phyloP scores from a whole-genome alignment of 2,797 vertebrate species.

The Gymnopithys bicolor region DNA sequence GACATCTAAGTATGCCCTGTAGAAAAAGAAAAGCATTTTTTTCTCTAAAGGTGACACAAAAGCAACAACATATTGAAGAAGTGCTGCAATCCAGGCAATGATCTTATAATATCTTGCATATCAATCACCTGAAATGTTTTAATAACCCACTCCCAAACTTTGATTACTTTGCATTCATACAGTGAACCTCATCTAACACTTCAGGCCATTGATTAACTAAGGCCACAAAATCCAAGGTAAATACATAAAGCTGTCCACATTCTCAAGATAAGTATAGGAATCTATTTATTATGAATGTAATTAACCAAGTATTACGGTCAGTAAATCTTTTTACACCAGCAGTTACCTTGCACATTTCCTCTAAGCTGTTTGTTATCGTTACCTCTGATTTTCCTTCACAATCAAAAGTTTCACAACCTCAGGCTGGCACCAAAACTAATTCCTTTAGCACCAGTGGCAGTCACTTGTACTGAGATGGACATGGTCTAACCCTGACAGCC shows the following conservation, averaged over 20 bases:
- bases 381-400: constrained; percentile 1
- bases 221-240: constrained; percentile 47
- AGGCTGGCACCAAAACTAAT: not conserved
- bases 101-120: not conserved
- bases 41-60: constrained; percentile 19
- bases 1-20: constrained; percentile 95
- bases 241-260: constrained; percentile 39
- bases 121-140: constrained; percentile 24
- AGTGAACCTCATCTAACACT: constrained; percentile 24
- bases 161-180: constrained; percentile 33
- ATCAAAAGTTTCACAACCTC: not conserved
- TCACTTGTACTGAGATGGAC: not conserved
- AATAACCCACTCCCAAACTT: constrained; percentile 38
- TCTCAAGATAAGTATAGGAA: constrained; percentile 13
- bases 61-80: not conserved
- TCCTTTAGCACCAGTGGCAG: not conserved
- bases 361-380: constrained; percentile 4
- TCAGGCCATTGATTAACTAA: constrained; percentile 35
- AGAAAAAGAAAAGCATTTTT: constrained; percentile 50
- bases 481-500: accelerated
- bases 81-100: constrained; percentile 16
- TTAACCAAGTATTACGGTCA: constrained; percentile 19
- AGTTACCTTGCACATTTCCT: constrained; percentile 9
- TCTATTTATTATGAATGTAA: constrained; percentile 27
- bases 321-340: constrained; percentile 35